Evolutionary conservation across 2,888 invertebrate genomes (phyloP).

Genomic region (Mimachlamys varia): DNA sequence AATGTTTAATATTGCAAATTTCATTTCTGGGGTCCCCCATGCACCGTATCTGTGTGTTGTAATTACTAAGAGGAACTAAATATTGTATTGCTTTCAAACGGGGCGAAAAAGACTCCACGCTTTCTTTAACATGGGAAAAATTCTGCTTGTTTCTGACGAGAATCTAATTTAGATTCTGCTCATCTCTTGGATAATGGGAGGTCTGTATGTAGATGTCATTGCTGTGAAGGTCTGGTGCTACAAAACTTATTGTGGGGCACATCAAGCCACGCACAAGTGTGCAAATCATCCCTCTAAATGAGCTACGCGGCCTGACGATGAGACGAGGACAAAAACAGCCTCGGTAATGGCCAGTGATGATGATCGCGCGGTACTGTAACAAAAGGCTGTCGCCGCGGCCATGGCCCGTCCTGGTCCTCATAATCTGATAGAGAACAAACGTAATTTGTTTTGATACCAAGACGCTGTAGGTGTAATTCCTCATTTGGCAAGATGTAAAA

Average conservation of each 20-base stretch:
- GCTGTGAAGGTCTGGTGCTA: slow-evolving; percentile 38
- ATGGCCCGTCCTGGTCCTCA: slow-evolving; percentile 37
- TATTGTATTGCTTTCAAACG: slow-evolving; percentile 48
- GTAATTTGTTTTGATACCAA: slow-evolving; percentile 62
- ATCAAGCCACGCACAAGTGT: slow-evolving; percentile 32
- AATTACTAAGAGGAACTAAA: slow-evolving; percentile 52
- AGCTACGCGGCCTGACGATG: slow-evolving; percentile 38
- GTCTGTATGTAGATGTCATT: slow-evolving; percentile 47
- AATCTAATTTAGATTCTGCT: slow-evolving; percentile 51
- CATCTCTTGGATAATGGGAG: slow-evolving; percentile 45
- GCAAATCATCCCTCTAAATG: slow-evolving; percentile 47
- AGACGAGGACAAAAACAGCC: slow-evolving; percentile 31
- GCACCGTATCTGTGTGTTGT: slow-evolving; percentile 51
- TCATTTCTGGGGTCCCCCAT: slow-evolving; percentile 53
- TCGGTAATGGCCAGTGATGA: slow-evolving; percentile 28
- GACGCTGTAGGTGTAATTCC: slow-evolving; percentile 62
- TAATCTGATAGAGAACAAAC: slow-evolving; percentile 60
- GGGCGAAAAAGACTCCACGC: slow-evolving; percentile 44
- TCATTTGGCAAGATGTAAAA: slow-evolving; percentile 57
- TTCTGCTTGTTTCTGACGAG: slow-evolving; percentile 45
- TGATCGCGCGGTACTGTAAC: slow-evolving; percentile 17
- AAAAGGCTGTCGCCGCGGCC: slow-evolving; percentile 4
- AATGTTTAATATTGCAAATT: slow-evolving; percentile 56
- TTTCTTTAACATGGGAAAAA: slow-evolving; percentile 45
- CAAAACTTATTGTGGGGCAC: slow-evolving; percentile 51